Evolutionary conservation across 2,797 vertebrate genomes (phyloP).

Genomic region (Astyanax mexicanus): DNA sequence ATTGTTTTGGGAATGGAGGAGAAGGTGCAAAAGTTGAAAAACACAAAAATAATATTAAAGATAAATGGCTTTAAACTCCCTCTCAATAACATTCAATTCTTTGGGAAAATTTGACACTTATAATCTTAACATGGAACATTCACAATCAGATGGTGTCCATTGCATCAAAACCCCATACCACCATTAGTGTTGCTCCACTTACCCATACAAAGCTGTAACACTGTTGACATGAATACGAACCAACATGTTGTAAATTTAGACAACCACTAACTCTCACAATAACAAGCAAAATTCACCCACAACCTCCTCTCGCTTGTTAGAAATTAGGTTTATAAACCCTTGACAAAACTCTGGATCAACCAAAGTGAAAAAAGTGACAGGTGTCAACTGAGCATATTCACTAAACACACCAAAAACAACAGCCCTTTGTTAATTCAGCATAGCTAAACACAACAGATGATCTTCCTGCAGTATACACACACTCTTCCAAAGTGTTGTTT

Average conservation of each 20-base stretch:
- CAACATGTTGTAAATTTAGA: constrained; percentile 1
- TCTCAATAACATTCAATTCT: not conserved
- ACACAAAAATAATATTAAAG: no score
- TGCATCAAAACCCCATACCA: not conserved
- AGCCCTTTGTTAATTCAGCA: not conserved
- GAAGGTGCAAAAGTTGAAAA: not conserved
- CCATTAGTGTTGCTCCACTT: not conserved
- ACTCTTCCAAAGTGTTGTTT: constrained; percentile 7
- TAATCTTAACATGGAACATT: not conserved
- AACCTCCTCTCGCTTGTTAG: not conserved
- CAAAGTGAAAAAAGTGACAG: not conserved
- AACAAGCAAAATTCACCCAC: not conserved
- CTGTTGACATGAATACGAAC: not conserved
- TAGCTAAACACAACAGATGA: constrained; percentile 12
- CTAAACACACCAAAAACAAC: not conserved
- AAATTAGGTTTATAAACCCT: not conserved
- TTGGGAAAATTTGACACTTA: not conserved
- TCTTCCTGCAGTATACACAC: not conserved
- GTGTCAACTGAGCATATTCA: constrained; percentile 1
- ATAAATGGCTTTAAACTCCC: constrained; percentile 15
- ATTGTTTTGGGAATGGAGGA: not conserved
- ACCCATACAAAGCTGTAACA: not conserved
- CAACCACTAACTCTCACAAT: not conserved
- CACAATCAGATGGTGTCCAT: not conserved
- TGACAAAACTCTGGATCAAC: constrained; percentile 5